These are phyloP conservation scores for Phycodurus eques DNA, from an alignment of 2,113 vertebrate genomes.

Conservation along the genomic window DNA sequence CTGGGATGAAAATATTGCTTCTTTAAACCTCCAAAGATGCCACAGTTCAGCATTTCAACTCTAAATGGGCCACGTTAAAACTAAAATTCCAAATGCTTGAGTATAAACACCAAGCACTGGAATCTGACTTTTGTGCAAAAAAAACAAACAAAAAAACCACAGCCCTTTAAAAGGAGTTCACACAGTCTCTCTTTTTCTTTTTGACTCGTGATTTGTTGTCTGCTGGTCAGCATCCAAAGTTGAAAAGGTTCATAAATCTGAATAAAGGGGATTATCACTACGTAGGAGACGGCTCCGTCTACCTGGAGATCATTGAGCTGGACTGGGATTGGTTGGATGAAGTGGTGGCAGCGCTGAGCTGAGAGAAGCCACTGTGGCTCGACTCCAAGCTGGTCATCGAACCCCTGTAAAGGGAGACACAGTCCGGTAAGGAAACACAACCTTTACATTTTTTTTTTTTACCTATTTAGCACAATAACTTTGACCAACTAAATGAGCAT, in stretches of 20 bases:
- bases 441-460: too few species aligned
- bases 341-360: conserved; percentile 94
- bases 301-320: conserved; percentile 98
- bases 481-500: conserved; percentile 23
- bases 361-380: conserved; percentile 97
- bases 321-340: conserved; percentile 92
- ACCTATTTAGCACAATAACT: not conserved
- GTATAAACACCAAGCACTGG: conserved; percentile 27
- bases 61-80: not conserved
- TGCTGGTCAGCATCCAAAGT: conserved; percentile 17
- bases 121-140: conserved; percentile 64
- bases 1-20: conserved; percentile 59
- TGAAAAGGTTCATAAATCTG: not conserved
- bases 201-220: conserved; percentile 24
- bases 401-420: conserved; percentile 73
- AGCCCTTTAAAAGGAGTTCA: conserved; percentile 65
- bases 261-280: conserved; percentile 5
- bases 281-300: conserved; percentile 53
- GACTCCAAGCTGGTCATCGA: conserved; percentile 98
- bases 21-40: conserved; percentile 16
- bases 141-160: conserved; percentile 13
- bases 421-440: not conserved
- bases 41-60: not conserved
- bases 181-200: conserved; percentile 32
- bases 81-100: conserved; percentile 23